phyloP scores from a whole-genome alignment of 2,888 invertebrate genomes.

The Brenthis hecate region DNA sequence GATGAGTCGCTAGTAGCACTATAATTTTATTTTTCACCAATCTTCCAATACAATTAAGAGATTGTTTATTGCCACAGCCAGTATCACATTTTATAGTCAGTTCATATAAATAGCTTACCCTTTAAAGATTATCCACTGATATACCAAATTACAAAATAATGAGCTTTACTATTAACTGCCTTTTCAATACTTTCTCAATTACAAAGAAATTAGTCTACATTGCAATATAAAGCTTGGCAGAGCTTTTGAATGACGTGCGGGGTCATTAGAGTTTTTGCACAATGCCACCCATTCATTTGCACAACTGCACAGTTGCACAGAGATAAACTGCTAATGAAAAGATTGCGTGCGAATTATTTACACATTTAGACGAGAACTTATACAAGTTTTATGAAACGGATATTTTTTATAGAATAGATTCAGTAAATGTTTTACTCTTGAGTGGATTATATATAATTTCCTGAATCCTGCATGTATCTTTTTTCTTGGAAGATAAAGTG shows the following conservation, averaged over 20 bases:
- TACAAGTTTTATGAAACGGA: conserved; percentile 24
- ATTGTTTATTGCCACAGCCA: too few relatives aligned
- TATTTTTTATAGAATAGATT: conserved; percentile 10
- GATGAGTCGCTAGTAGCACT: too few relatives aligned
- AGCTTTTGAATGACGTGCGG: conserved; percentile 17
- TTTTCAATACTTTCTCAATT: conserved; percentile 16
- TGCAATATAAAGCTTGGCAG: background rate
- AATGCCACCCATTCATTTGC: conserved; percentile 24
- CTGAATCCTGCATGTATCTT: too few relatives aligned
- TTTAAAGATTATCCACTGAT: background rate
- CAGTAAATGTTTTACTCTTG: conserved; percentile 5
- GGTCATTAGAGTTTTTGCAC: conserved; percentile 32
- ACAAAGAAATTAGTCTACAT: conserved; percentile 24
- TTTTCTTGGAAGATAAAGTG: too few relatives aligned
- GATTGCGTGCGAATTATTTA: conserved; percentile 36
- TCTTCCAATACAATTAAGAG: too few relatives aligned
- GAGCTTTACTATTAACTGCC: background rate
- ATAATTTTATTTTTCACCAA: too few relatives aligned
- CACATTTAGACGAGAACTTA: conserved; percentile 29
- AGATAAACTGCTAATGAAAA: conserved; percentile 38
- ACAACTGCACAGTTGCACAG: conserved; percentile 30
- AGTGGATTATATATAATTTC: background rate
- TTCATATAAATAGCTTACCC: too few relatives aligned
- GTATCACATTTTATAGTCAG: too few relatives aligned
- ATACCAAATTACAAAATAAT: background rate